Evolutionary conservation across 1,140 invertebrate species (phyloP).

Genomic region (Musca vetustissima): DNA sequence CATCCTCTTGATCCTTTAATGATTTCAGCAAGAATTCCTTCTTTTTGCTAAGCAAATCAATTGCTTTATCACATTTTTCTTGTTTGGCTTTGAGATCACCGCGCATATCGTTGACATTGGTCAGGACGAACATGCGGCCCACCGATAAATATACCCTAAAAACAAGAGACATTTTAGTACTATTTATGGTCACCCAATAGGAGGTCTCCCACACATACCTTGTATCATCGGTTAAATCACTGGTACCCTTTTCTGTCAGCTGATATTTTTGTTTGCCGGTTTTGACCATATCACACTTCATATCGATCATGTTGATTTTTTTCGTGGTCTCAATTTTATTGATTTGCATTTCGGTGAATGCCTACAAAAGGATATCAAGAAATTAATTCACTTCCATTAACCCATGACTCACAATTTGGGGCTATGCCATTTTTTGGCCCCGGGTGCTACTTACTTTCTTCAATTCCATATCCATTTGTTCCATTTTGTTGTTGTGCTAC

Average conservation of each 20-base stretch:
- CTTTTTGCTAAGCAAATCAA: slow-evolving; percentile 48
- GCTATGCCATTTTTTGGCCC: background rate
- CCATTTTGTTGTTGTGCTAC: slow-evolving; percentile 34
- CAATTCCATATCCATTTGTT: slow-evolving; percentile 53
- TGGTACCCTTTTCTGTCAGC: slow-evolving; percentile 50
- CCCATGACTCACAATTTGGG: slow-evolving; percentile 3
- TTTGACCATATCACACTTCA: slow-evolving; percentile 52
- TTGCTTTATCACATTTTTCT: slow-evolving; percentile 51
- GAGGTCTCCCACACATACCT: slow-evolving; percentile 32
- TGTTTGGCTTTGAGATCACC: slow-evolving; percentile 47
- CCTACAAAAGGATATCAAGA: slow-evolving; percentile 34
- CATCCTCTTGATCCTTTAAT: slow-evolving; percentile 52
- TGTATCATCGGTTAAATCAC: slow-evolving; percentile 41
- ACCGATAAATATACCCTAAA: slow-evolving; percentile 51
- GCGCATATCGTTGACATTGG: slow-evolving; percentile 49
- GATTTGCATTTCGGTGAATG: slow-evolving; percentile 54
- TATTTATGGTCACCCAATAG: background rate
- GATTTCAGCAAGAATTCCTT: slow-evolving; percentile 51
- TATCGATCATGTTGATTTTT: slow-evolving; percentile 54
- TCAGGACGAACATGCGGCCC: slow-evolving; percentile 53
- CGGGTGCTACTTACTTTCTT: slow-evolving; percentile 41
- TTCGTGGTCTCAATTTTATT: slow-evolving; percentile 54
- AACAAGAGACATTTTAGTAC: background rate
- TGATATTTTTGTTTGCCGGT: slow-evolving; percentile 53
- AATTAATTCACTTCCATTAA: background rate